These are phyloP conservation scores for Drosophila mauritiana DNA, from an alignment of 1,140 invertebrate genomes.

Conservation along the genomic window DNA sequence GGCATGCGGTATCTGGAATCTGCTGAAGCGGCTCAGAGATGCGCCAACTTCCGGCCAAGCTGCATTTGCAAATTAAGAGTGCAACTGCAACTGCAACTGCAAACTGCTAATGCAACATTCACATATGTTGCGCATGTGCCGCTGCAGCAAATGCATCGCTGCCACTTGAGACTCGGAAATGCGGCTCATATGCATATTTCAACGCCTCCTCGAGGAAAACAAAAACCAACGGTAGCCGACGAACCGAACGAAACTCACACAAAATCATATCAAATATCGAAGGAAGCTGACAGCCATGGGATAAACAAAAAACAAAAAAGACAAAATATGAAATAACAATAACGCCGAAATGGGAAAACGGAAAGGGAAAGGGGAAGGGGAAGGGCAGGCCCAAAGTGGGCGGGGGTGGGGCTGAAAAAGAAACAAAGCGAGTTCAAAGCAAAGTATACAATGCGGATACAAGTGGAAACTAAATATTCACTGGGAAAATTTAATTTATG, in stretches of 20 bases:
- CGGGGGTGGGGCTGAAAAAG: not conserved
- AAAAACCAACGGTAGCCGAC: slow-evolving; percentile 29
- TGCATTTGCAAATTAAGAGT: slow-evolving; percentile 17
- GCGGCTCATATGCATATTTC: slow-evolving; percentile 52
- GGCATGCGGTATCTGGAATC: slow-evolving; percentile 27
- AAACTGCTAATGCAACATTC: slow-evolving; percentile 18
- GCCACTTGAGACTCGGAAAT: slow-evolving; percentile 50
- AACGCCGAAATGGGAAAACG: slow-evolving; percentile 26
- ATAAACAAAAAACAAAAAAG: slow-evolving; percentile 23
- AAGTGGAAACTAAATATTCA: slow-evolving; percentile 15
- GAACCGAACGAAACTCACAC: slow-evolving; percentile 33
- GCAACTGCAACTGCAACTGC: slow-evolving; percentile 8
- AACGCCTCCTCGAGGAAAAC: slow-evolving; percentile 53
- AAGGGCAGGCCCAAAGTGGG: slow-evolving; percentile 21
- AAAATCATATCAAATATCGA: slow-evolving; percentile 68
- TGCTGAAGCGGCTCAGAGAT: slow-evolving; percentile 30
- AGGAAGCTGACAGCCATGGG: slow-evolving; percentile 30
- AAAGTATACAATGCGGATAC: slow-evolving; percentile 15
- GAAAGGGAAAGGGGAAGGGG: slow-evolving; percentile 45
- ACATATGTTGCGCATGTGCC: slow-evolving; percentile 65
- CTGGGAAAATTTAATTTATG: not conserved
- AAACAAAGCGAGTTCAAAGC: slow-evolving; percentile 29
- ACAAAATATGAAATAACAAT: slow-evolving; percentile 54
- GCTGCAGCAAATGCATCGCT: slow-evolving; percentile 26
- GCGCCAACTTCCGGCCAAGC: slow-evolving; percentile 58